phyloP scores from a whole-genome alignment of 2,113 vertebrate species.

The Cathartes aura region DNA sequence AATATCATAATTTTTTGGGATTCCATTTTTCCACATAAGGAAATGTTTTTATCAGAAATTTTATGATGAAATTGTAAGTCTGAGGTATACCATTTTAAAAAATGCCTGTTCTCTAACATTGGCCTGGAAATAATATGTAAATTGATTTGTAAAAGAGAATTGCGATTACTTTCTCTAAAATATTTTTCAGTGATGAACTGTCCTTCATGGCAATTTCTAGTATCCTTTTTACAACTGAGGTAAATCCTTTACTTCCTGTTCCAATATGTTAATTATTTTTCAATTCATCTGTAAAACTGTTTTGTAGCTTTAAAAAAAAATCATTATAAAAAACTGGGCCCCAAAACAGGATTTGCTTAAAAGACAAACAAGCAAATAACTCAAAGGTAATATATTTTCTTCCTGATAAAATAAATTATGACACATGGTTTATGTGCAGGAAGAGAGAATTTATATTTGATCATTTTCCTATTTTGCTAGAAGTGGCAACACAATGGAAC shows the following conservation, averaged over 20 bases:
- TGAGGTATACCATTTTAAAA: not conserved
- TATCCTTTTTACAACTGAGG: not conserved
- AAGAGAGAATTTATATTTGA: not conserved
- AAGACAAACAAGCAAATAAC: not conserved
- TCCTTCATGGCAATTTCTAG: not conserved
- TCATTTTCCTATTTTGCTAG: not conserved
- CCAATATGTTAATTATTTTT: not conserved
- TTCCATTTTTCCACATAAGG: not conserved
- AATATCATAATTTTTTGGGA: not conserved
- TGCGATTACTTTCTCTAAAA: not conserved
- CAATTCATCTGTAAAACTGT: not conserved
- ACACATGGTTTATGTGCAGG: not conserved
- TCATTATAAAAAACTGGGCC: not conserved
- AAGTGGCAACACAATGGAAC: not conserved
- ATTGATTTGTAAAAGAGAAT: not conserved
- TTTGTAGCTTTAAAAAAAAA: not conserved
- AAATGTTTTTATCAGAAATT: not conserved
- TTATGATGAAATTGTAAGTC: not conserved
- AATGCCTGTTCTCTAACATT: not conserved
- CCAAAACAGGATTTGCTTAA: not conserved
- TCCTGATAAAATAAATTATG: not conserved
- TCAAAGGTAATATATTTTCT: not conserved
- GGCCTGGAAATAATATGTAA: not conserved
- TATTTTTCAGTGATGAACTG: not conserved
- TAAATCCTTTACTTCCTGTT: not conserved